phyloP scores from a whole-genome alignment of 2,797 vertebrate genomes.

The Steatocranus sp. region DNA sequence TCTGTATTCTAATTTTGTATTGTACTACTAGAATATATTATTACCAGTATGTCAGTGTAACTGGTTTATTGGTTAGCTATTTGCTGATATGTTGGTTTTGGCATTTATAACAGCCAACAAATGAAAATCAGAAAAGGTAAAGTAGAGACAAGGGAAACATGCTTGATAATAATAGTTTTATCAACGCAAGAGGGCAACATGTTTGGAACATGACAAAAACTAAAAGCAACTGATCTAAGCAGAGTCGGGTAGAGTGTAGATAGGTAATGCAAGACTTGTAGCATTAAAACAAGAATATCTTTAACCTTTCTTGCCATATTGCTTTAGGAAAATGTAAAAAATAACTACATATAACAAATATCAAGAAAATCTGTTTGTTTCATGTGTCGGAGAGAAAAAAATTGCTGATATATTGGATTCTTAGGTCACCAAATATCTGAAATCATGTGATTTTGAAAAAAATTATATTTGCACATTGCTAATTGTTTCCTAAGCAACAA shows the following conservation, averaged over 20 bases:
- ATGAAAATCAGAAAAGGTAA: background rate
- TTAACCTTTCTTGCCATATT: background rate
- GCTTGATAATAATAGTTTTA: background rate
- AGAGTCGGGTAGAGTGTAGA: background rate
- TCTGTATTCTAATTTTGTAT: background rate
- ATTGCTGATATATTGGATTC: rapidly evolving
- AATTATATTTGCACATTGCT: rapidly evolving
- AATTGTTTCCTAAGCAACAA: background rate
- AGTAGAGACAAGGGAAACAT: background rate
- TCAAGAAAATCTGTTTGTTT: background rate
- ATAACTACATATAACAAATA: background rate
- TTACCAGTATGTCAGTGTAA: background rate
- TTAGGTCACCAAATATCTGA: background rate
- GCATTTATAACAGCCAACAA: background rate
- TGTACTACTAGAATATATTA: background rate
- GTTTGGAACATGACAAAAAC: background rate
- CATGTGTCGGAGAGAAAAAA: background rate
- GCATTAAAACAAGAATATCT: background rate
- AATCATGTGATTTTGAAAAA: rapidly evolving
- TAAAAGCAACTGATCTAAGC: background rate
- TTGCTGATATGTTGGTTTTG: background rate
- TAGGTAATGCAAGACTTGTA: background rate
- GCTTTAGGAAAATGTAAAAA: background rate
- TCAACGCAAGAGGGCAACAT: rapidly evolving
- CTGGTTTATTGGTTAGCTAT: background rate